These are phyloP conservation scores for Beaufortia kweichowensis DNA, from an alignment of 2,113 vertebrate species.

Conservation along the genomic window DNA sequence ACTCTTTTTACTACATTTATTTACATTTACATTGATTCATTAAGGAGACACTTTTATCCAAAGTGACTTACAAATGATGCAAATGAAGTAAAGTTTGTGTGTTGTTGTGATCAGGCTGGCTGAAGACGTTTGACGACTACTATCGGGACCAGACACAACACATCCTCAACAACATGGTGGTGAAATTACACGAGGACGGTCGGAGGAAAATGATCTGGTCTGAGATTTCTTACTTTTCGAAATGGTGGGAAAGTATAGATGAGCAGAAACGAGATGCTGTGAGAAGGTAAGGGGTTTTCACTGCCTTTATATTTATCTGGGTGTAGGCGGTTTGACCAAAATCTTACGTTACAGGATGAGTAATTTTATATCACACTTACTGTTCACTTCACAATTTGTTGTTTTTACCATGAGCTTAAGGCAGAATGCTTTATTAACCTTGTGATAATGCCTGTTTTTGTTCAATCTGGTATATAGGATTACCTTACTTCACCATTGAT, in stretches of 20 bases:
- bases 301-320: neutral
- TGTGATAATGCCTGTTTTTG: too few relatives aligned
- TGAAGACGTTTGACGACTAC: constrained; percentile 93
- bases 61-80: too few relatives aligned
- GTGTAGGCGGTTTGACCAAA: neutral
- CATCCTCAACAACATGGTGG: constrained; percentile 91
- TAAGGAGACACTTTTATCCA: too few relatives aligned
- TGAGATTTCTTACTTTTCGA: constrained; percentile 90
- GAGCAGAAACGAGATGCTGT: constrained; percentile 82
- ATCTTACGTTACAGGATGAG: neutral
- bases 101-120: constrained; percentile 79
- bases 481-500: too few relatives aligned
- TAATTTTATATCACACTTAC: too few relatives aligned
- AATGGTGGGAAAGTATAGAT: constrained; percentile 89
- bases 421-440: too few relatives aligned
- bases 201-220: constrained; percentile 90
- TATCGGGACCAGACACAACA: constrained; percentile 89
- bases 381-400: too few relatives aligned
- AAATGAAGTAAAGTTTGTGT: neutral
- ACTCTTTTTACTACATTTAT: too few relatives aligned
- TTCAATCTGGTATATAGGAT: too few relatives aligned
- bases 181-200: constrained; percentile 83
- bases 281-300: constrained; percentile 79
- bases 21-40: too few relatives aligned
- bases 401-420: too few relatives aligned